These are phyloP conservation scores for Labeo calbasu DNA, from an alignment of 2,797 vertebrate genomes.

Conservation along the genomic window DNA sequence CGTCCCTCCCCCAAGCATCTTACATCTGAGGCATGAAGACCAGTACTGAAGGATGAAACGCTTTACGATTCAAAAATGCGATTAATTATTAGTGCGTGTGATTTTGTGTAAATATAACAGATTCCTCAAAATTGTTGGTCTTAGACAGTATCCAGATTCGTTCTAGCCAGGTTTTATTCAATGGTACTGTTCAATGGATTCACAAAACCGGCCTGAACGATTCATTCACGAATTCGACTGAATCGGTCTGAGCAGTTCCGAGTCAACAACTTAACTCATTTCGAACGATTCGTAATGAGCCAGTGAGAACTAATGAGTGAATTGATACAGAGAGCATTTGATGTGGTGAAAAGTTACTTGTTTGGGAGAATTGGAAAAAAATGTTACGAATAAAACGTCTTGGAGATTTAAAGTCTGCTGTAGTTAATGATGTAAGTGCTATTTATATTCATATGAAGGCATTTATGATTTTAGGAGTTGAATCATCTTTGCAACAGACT, in stretches of 20 bases:
- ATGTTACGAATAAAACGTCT: not conserved
- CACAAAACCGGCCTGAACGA: not conserved
- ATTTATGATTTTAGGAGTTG: not conserved
- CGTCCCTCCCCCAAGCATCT: constrained; percentile 34
- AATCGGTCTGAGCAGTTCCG: not conserved
- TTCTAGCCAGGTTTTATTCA: not conserved
- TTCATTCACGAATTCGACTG: not conserved
- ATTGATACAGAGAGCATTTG: not conserved
- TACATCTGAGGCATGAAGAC: constrained; percentile 9
- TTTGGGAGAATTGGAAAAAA: not conserved
- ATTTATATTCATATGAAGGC: not conserved
- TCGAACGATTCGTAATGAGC: not conserved
- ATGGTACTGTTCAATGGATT: not conserved
- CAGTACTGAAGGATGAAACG: not conserved
- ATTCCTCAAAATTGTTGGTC: not conserved
- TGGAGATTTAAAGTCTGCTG: not conserved
- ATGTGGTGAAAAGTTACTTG: not conserved
- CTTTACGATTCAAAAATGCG: not conserved
- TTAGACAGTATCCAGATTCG: not conserved
- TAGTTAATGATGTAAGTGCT: not conserved
- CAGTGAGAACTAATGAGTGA: not conserved
- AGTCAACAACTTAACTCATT: not conserved
- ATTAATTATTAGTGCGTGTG: not conserved
- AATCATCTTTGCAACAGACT: not conserved
- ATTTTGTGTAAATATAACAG: not conserved